Conservation (phyloP, 2,888 invertebrate species). For the Catocala nupta region DNA sequence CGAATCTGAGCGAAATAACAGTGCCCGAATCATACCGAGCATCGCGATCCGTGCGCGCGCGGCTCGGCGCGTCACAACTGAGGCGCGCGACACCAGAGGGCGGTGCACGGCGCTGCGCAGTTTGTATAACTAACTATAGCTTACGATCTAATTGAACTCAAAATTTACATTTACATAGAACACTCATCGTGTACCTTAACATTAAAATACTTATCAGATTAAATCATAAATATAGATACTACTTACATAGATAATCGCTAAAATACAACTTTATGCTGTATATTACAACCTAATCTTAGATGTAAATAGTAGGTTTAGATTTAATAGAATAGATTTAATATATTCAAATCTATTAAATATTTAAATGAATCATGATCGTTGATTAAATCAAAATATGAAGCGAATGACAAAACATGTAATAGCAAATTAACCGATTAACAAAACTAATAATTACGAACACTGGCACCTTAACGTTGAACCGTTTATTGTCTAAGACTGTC, state of each 20-base stretch:
- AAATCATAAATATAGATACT: slow-evolving; percentile 84
- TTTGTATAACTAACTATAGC: slow-evolving; percentile 58
- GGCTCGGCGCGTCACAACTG: neutral
- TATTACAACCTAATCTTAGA: slow-evolving; percentile 78
- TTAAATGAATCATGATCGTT: slow-evolving; percentile 60
- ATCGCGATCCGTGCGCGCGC: slow-evolving; percentile 32
- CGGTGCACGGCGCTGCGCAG: slow-evolving; percentile 51
- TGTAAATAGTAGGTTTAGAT: slow-evolving; percentile 79
- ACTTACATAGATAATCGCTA: slow-evolving; percentile 70
- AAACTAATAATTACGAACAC: slow-evolving; percentile 66
- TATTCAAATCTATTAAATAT: slow-evolving; percentile 60
- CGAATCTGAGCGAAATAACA: slow-evolving; percentile 82
- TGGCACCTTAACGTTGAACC: slow-evolving; percentile 70
- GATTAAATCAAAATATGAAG: slow-evolving; percentile 58
- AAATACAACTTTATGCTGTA: slow-evolving; percentile 75
- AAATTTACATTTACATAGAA: slow-evolving; percentile 83
- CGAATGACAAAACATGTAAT: slow-evolving; percentile 57
- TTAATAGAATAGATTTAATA: slow-evolving; percentile 69
- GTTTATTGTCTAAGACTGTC: slow-evolving; percentile 63
- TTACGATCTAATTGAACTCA: slow-evolving; percentile 79
- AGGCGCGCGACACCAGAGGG: slow-evolving; percentile 29
- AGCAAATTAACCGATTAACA: slow-evolving; percentile 58
- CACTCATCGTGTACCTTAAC: slow-evolving; percentile 78
- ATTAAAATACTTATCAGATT: slow-evolving; percentile 79
- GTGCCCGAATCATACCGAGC: slow-evolving; percentile 58